Percentiles rank a stretch among this genome's conserved stretches.
Conservation (phyloP, 1,140 invertebrate genomes). For the Argopecten irradians region DNA sequence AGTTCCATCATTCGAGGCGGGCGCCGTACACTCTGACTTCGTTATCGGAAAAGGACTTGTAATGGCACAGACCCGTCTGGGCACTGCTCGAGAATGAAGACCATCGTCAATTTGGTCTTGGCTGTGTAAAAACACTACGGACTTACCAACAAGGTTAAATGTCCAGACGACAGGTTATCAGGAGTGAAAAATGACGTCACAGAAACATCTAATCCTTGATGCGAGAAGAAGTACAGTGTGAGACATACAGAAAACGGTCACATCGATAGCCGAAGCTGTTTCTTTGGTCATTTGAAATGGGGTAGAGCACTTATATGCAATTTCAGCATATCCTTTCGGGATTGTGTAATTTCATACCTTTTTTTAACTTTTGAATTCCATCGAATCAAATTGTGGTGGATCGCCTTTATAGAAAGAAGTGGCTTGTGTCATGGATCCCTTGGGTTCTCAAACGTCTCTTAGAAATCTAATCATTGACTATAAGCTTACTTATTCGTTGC, state of each 20-base stretch:
- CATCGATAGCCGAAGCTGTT: neutral
- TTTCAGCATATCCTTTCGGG: too few species aligned
- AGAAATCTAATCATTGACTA: too few species aligned
- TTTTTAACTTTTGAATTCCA: too few species aligned
- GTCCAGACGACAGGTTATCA: constrained; percentile 11
- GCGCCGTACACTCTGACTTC: neutral
- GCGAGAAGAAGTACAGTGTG: neutral
- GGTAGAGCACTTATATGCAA: too few species aligned
- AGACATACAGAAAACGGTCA: neutral
- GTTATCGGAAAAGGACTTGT: neutral
- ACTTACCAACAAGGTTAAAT: neutral
- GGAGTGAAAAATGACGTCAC: neutral
- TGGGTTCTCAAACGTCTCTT: too few species aligned
- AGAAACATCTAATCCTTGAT: neutral
- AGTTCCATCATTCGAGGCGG: neutral
- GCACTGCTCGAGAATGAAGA: neutral
- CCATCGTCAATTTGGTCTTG: neutral
- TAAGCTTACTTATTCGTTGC: too few species aligned
- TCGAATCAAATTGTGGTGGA: too few species aligned
- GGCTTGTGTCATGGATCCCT: too few species aligned
- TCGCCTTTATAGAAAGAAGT: too few species aligned
- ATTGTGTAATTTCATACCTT: too few species aligned
- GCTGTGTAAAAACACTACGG: neutral
- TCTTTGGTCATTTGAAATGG: too few species aligned
- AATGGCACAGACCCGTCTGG: neutral